Base-by-base conservation (phyloP, 2,797 vertebrate genomes). In the Coracias cyanogaster region DNA sequence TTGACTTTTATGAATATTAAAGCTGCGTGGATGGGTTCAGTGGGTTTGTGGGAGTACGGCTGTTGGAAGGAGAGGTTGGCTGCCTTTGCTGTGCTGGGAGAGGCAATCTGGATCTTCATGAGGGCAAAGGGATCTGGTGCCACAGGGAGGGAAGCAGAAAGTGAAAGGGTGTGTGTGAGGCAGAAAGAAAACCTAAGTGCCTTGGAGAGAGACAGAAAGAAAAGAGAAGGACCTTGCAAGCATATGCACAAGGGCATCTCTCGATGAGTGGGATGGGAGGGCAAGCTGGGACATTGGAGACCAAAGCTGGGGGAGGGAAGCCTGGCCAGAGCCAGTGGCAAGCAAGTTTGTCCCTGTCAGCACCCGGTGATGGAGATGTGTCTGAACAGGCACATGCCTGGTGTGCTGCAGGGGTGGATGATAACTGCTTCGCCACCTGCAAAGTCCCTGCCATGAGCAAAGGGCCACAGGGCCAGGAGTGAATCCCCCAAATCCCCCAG, bases 1-100 rank as follows among this genome's bases (percentile, higher is more conserved):
- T 77, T 94, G 96, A 79, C 82, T 96, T 96, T 46, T 81, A 90
- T 96, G 94, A 96, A 95, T 96, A 94, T 95, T 96, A 91, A 96
- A 96, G 80, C 71, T 6, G 1, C 41, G 84, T 39, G 80, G 84
- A 95, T 94, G 92, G 73, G 71, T 92, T 92, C 89, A 73, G 66
- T 3, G 41, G 61, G 79, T 94, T 71, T 80, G 95, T 92, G 57
- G 93, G 91, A 89, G 88, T 82, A 43, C 0, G 28, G 82, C 86
- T 96, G 78, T 54, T 31, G 43, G 54, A 58, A 81, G 41, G 77
- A 37, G 82, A n/a, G 79, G 80, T 48, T 61, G 92, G 57, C 79
- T 89, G 86, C 79, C 55, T 88, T n/a, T 7, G 9, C 25, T 52
- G 45, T 78, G 45, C 81, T 84, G 46, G 69, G 58, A 83, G 51